A percentile compares a stretch with the other conserved stretches of the same genome.
These are phyloP conservation scores for Progne subis DNA, from an alignment of 2,113 vertebrate genomes.

Conservation along the genomic window DNA sequence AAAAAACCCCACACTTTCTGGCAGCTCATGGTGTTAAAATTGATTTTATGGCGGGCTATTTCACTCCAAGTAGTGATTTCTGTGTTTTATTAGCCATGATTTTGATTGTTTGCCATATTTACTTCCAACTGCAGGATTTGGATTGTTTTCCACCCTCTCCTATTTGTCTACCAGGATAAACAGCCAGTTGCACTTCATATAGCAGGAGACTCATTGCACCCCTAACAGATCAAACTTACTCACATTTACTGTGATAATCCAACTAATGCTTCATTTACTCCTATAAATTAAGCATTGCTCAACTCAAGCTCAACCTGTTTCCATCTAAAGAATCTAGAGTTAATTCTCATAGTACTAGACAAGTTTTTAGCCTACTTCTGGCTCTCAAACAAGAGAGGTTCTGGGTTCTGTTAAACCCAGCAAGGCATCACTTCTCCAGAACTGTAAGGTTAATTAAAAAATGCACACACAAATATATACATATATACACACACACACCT, in stretches of 20 bases:
- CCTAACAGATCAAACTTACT: background rate
- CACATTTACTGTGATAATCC: background rate
- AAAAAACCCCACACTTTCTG: background rate
- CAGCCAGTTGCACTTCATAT: background rate
- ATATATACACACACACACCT: background rate
- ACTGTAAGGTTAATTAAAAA: slow-evolving; percentile 23
- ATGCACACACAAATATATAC: background rate
- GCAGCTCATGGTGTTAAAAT: slow-evolving; percentile 59
- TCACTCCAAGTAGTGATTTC: slow-evolving; percentile 35
- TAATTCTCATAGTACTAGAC: background rate
- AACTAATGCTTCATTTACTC: background rate
- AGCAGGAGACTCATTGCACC: background rate
- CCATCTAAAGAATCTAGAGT: slow-evolving; percentile 22
- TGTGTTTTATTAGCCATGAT: slow-evolving; percentile 37
- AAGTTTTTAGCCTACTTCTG: slow-evolving; percentile 36
- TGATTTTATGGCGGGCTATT: slow-evolving; percentile 60
- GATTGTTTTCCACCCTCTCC: background rate
- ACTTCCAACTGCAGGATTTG: background rate
- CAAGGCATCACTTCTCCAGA: slow-evolving; percentile 36
- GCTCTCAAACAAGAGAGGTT: background rate
- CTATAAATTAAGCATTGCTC: background rate
- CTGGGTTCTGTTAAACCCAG: background rate
- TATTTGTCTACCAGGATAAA: background rate
- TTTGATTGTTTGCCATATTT: background rate
- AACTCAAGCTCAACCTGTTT: background rate